Percentiles rank a stretch among this genome's conserved stretches.
Evolutionary conservation across 2,113 vertebrate species (phyloP).

Genomic region (Calypte anna): DNA sequence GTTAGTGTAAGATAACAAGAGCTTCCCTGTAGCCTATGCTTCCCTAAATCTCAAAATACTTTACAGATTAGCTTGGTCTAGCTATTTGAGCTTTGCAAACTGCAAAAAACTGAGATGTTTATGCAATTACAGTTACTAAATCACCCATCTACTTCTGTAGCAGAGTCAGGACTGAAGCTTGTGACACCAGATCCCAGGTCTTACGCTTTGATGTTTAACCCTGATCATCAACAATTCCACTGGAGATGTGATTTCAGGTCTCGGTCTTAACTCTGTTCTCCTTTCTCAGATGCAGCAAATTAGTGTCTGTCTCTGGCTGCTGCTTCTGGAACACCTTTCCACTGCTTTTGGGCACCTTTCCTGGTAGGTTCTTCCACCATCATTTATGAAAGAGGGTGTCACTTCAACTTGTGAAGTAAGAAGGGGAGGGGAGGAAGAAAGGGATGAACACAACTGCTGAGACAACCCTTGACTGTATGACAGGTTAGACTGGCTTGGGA

Average conservation of each 20-base stretch:
- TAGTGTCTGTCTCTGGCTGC: background rate
- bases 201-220: rapidly evolving
- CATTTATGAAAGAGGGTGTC: background rate
- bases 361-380: background rate
- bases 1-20: background rate
- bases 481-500: background rate
- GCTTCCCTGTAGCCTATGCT: background rate
- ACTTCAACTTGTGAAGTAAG: background rate
- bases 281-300: background rate
- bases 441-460: background rate
- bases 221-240: background rate
- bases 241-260: background rate
- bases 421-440: background rate
- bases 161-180: background rate
- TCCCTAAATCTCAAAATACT: background rate
- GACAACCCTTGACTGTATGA: background rate
- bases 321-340: background rate
- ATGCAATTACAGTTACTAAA: background rate
- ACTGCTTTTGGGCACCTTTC: background rate
- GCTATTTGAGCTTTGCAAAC: background rate
- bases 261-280: background rate
- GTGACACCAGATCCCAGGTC: background rate
- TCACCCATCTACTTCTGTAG: background rate
- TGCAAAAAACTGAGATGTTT: background rate
- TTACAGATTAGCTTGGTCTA: background rate